Percentiles rank a stretch among this genome's conserved stretches.
Conservation (phyloP, 2,113 vertebrate genomes). For the Macrotis lagotis region DNA sequence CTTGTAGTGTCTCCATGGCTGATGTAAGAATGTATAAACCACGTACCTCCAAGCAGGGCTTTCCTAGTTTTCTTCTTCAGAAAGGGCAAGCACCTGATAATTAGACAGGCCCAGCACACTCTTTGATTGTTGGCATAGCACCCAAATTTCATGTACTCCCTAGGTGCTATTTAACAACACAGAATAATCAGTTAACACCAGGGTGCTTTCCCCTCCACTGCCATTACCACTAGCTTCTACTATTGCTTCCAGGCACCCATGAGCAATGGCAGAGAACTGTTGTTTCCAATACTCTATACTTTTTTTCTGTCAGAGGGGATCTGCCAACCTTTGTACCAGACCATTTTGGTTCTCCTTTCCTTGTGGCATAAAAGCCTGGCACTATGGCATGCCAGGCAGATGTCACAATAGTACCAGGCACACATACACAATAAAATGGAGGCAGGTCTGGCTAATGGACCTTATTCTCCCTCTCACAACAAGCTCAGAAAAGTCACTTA, state of each 20-base stretch:
- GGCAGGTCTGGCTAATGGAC: background rate
- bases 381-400: background rate
- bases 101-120: background rate
- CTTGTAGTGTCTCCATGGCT: background rate
- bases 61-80: background rate
- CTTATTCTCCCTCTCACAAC: conserved; percentile 3
- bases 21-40: background rate
- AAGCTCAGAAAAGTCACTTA: conserved; percentile 14
- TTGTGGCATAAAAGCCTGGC: background rate
- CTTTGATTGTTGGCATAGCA: background rate
- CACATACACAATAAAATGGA: conserved; percentile 23
- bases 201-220: background rate
- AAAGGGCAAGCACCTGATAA: background rate
- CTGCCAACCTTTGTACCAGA: background rate
- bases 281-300: background rate
- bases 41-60: background rate
- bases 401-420: background rate
- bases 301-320: background rate
- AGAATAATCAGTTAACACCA: background rate
- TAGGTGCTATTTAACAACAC: background rate
- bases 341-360: background rate
- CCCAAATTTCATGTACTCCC: background rate
- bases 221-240: background rate
- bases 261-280: background rate
- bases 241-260: background rate